phyloP scores from a whole-genome alignment of 2,113 vertebrate species.

The Seriola aureovittata region DNA sequence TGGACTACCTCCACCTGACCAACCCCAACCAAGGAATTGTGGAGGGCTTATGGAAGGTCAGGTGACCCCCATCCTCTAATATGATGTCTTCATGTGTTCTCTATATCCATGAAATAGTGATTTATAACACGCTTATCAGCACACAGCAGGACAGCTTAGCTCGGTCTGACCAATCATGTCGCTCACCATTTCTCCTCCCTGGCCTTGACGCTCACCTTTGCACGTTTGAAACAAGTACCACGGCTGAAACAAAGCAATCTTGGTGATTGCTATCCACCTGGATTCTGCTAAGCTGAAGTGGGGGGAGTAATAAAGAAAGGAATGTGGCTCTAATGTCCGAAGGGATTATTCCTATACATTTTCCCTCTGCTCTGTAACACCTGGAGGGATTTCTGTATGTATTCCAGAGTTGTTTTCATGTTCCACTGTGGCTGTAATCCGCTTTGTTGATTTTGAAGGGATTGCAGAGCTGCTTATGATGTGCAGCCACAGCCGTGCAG shows the following conservation, averaged over 20 bases:
- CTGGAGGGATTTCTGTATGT: conserved; percentile 67
- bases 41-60: conserved; percentile 53
- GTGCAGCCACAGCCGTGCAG: conserved; percentile 27
- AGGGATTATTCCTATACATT: conserved; percentile 70
- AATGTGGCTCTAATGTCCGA: conserved; percentile 72
- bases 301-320: conserved; percentile 80
- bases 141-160: conserved; percentile 51
- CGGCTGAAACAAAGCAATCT: conserved; percentile 62
- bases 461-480: conserved; percentile 34
- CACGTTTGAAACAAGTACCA: conserved; percentile 48
- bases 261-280: conserved; percentile 72
- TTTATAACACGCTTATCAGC: conserved; percentile 66
- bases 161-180: conserved; percentile 15
- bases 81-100: conserved; percentile 47
- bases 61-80: conserved; percentile 38
- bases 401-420: conserved; percentile 43
- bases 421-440: conserved; percentile 47
- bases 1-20: conserved; percentile 53
- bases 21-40: conserved; percentile 23
- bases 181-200: conserved; percentile 13
- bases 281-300: conserved; percentile 57
- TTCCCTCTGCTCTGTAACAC: conserved; percentile 67
- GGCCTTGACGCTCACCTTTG: conserved; percentile 68
- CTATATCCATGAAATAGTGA: conserved; percentile 56
- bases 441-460: conserved; percentile 46